Percentiles rank a stretch among this genome's conserved stretches.
phyloP scores from a whole-genome alignment of 2,797 vertebrate genomes.

The Pipistrellus kuhlii region DNA sequence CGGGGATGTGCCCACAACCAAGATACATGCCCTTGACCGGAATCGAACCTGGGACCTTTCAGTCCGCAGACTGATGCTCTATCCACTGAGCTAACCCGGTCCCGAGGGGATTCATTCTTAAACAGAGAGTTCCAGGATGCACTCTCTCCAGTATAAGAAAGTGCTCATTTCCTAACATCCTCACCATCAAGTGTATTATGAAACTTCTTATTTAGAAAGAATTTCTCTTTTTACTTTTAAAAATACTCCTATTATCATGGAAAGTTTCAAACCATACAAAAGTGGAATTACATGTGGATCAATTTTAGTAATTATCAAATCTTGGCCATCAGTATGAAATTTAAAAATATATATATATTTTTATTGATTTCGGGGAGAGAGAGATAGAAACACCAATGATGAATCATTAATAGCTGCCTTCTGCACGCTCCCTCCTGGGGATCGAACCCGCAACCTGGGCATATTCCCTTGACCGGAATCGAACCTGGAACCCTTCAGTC shows the following conservation, averaged over 20 bases:
- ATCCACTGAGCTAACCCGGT: too few relatives aligned
- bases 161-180: background rate
- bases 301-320: slow-evolving; percentile 44
- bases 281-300: background rate
- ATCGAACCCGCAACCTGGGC: background rate
- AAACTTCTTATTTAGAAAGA: background rate
- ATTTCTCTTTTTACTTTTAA: background rate
- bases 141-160: background rate
- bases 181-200: background rate
- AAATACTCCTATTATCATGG: background rate
- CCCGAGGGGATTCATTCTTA: background rate
- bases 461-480: background rate
- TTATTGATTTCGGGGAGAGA: background rate
- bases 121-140: background rate
- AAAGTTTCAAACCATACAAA: background rate
- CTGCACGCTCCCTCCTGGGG: background rate
- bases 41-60: too few relatives aligned
- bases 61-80: too few relatives aligned
- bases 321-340: background rate
- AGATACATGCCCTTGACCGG: too few relatives aligned
- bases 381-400: background rate
- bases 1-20: too few relatives aligned
- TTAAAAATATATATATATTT: background rate
- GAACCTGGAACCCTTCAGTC: background rate
- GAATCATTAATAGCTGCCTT: background rate